phyloP scores from a whole-genome alignment of 2,797 vertebrate species.

The Parotocinclus haroldoi region DNA sequence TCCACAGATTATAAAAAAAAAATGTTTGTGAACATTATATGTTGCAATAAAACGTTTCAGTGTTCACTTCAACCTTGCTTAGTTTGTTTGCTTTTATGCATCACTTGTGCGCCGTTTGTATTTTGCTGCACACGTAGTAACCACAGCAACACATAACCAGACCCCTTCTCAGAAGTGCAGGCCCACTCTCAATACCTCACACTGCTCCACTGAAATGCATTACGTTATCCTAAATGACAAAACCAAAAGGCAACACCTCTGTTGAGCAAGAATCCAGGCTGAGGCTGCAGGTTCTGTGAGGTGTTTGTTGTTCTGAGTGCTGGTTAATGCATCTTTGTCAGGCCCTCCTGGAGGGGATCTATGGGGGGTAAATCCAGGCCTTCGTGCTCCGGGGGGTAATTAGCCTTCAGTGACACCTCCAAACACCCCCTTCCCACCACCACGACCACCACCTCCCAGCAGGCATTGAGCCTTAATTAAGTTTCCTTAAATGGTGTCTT shows the following conservation, averaged over 20 bases:
- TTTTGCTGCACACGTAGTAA: no score
- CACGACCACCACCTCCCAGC: constrained; percentile 39
- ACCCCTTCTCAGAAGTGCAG: constrained; percentile 1
- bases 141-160: no score
- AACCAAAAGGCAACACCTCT: constrained; percentile 18
- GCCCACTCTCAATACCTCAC: not conserved
- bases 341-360: constrained; percentile 42
- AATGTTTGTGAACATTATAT: no score
- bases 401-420: constrained; percentile 55
- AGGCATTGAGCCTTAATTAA: constrained; percentile 54
- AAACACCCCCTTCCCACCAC: constrained; percentile 31
- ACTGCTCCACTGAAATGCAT: not conserved
- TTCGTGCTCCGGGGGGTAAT: constrained; percentile 51
- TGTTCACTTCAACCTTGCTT: no score
- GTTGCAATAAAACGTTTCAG: no score
- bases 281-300: constrained; percentile 17
- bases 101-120: no score
- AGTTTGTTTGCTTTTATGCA: no score
- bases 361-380: constrained; percentile 50
- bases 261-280: constrained; percentile 9
- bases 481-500: constrained; percentile 45
- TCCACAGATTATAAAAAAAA: no score
- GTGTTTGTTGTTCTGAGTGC: constrained; percentile 27
- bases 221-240: constrained; percentile 13
- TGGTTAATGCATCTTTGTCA: constrained; percentile 58